Evolutionary conservation across 1,140 invertebrate species (phyloP), one percentile per base, ranked within the genome.

Genomic region (Atopsyche davidsoni): DNA sequence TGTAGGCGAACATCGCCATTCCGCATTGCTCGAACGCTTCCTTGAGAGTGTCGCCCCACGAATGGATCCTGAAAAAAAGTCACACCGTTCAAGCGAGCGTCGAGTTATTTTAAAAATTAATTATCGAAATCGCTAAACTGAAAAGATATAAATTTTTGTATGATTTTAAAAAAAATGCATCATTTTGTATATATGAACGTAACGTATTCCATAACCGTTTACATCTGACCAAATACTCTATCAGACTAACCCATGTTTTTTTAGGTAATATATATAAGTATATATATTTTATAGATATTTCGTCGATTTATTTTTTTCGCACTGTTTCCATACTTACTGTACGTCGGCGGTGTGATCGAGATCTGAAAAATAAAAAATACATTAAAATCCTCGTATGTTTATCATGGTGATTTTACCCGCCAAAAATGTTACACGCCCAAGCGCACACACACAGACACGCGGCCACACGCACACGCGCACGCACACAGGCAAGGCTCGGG

Each of bases 291-390:
- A n/a, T n/a, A n/a, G n/a, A n/a, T n/a, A n/a, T n/a, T n/a, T n/a
- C n/a, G n/a, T n/a, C n/a, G n/a, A n/a, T n/a, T n/a, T n/a, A n/a
- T n/a, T n/a, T n/a, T n/a, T n/a, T n/a, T n/a, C n/a, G n/a, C n/a
- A n/a, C n/a, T n/a, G n/a, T n/a, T n/a, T n/a, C n/a, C 31, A 34
- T 55, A 69, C 89, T 89, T 79, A 94, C 89, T 98, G 95, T 18
- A 98, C 89, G 76, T 98, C 95, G 2, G 95, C 94, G 21, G 95
- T 94, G 63, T 98, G 94, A 64, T 98, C 95, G 61, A 98, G 76
- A 82, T 97, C 92, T 95, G 75, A 50, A 83, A 85, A 59, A 62
- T 63, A 60, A 53, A 60, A 39, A 25, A 21, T 40, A 21, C 18
- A n/a, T 31, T 10, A 46, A 18, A 46, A 11, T 25, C 19, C 3